Percentiles rank a stretch among this genome's conserved stretches.
These are phyloP conservation scores for Idaea biselata DNA, from an alignment of 2,888 invertebrate species.

Conservation along the genomic window DNA sequence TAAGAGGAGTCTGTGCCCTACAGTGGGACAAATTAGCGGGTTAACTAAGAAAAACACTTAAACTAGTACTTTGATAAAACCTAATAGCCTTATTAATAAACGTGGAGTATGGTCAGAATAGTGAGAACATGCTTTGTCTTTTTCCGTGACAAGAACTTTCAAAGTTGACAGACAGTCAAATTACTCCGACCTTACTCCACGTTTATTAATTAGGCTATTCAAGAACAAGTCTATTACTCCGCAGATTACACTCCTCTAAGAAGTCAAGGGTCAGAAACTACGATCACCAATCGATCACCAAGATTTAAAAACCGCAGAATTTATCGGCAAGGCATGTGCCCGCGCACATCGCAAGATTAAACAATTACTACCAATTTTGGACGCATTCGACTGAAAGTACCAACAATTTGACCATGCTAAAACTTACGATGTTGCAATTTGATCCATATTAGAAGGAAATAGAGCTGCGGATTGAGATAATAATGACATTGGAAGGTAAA, in stretches of 20 bases:
- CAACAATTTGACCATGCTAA: conserved; percentile 14
- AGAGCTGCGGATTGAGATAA: conserved; percentile 9
- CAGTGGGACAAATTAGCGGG: too few relatives aligned
- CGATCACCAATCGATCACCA: conserved; percentile 36
- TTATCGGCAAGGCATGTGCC: conserved; percentile 14
- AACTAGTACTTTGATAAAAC: too few relatives aligned
- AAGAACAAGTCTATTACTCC: background rate
- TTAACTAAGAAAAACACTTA: too few relatives aligned
- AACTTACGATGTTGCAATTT: conserved; percentile 10
- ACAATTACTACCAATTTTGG: conserved; percentile 68
- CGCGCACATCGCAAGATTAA: conserved; percentile 57
- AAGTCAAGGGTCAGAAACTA: conserved; percentile 11
- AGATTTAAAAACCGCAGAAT: conserved; percentile 22
- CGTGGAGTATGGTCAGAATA: too few relatives aligned
- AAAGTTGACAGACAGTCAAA: conserved; percentile 8
- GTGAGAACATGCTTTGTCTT: too few relatives aligned
- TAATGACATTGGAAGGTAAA: conserved; percentile 3
- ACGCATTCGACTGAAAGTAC: conserved; percentile 40
- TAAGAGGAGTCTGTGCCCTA: too few relatives aligned
- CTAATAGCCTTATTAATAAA: too few relatives aligned
- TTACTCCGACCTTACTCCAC: background rate
- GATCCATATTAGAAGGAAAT: conserved; percentile 20
- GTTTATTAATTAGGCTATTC: too few relatives aligned
- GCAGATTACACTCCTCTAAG: conserved; percentile 20
- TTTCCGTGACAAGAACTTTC: too few relatives aligned